Evolutionary conservation across 1,140 invertebrate species (phyloP).

Genomic region (Trichonephila clavipes): DNA sequence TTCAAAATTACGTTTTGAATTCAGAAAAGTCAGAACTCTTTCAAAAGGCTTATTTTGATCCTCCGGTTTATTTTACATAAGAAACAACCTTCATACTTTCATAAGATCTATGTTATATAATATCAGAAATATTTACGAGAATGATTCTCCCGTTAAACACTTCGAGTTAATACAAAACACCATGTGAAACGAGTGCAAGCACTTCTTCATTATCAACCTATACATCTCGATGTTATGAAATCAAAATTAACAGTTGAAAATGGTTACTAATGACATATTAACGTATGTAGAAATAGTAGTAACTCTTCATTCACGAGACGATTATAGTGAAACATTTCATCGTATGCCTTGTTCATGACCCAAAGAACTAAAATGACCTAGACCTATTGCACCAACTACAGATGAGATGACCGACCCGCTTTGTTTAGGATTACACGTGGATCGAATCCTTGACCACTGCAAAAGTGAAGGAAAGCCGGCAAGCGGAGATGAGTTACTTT

Average conservation of each 20-base stretch:
- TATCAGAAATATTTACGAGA: too few relatives aligned
- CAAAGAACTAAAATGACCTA: conserved; percentile 4
- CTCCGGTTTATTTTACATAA: too few relatives aligned
- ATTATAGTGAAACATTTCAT: background rate
- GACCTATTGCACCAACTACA: background rate
- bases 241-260: background rate
- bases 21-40: too few relatives aligned
- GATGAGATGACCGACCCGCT: conserved; percentile 23
- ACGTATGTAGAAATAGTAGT: background rate
- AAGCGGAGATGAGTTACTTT: background rate
- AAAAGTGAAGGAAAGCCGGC: conserved; percentile 28
- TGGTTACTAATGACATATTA: background rate
- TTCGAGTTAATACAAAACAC: too few relatives aligned
- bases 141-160: too few relatives aligned
- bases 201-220: background rate
- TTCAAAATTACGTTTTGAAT: too few relatives aligned
- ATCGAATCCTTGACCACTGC: conserved; percentile 20
- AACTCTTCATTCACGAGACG: background rate
- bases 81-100: too few relatives aligned
- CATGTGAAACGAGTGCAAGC: background rate
- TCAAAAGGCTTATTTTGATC: too few relatives aligned
- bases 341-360: background rate
- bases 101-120: too few relatives aligned
- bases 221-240: background rate
- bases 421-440: background rate